Evolutionary conservation across 2,888 invertebrate genomes (phyloP).

Genomic region (Troilus luridus): DNA sequence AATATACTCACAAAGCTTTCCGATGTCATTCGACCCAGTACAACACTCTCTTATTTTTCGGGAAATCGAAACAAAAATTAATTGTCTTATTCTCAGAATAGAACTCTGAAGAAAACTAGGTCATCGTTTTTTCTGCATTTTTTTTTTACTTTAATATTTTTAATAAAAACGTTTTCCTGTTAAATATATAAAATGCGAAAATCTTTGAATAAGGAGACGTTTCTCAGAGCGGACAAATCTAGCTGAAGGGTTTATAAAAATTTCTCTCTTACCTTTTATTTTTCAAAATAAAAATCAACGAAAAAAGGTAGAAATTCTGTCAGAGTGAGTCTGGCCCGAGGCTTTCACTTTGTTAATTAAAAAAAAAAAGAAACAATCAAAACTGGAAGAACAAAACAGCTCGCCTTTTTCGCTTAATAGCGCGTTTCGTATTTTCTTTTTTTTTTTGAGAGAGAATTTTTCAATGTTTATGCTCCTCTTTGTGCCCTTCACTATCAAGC

Average conservation of each 20-base stretch:
- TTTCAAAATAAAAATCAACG: background rate
- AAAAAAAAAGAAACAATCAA: conserved; percentile 29
- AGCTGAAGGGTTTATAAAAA: background rate
- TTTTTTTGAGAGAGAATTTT: background rate
- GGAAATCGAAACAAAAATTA: no score
- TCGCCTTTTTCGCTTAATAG: conserved; percentile 18
- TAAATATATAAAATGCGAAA: background rate
- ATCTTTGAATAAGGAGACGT: background rate
- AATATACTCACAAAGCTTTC: no score
- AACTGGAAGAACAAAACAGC: conserved; percentile 35
- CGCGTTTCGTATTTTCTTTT: background rate
- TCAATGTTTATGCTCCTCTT: background rate
- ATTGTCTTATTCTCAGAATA: no score
- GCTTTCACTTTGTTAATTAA: conserved; percentile 44
- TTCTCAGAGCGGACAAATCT: background rate
- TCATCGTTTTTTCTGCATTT: no score
- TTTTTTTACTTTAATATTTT: background rate
- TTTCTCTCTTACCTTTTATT: background rate
- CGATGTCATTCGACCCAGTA: no score
- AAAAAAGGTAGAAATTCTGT: conserved; percentile 29
- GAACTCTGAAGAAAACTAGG: no score
- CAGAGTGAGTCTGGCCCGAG: background rate
- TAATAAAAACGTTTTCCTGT: background rate
- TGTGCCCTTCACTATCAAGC: background rate
- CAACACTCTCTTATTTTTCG: no score